Evolutionary conservation across 2,888 invertebrate species (phyloP).

Genomic region (Helobdella robusta): DNA sequence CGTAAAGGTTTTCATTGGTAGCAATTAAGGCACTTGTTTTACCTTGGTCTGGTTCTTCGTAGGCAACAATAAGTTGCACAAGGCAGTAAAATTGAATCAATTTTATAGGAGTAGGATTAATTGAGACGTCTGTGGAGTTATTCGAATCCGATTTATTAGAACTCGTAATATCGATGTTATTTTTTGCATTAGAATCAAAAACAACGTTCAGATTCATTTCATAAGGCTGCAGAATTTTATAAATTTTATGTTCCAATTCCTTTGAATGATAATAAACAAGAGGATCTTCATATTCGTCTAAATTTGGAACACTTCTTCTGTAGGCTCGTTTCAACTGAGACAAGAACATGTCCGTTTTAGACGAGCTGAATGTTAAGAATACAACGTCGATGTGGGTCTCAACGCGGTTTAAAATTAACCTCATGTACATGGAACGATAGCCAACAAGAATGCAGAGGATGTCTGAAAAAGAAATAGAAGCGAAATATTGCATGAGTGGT

Average conservation of each 20-base stretch:
- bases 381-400: conserved; percentile 39
- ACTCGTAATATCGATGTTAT: too few relatives aligned
- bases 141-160: too few relatives aligned
- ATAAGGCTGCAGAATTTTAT: not conserved
- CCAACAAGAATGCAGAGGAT: conserved; percentile 44
- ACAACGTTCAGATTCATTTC: not conserved
- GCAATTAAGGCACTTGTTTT: conserved; percentile 36
- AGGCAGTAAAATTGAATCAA: conserved; percentile 25
- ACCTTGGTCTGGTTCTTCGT: conserved; percentile 2
- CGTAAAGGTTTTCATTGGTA: conserved; percentile 42
- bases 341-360: conserved; percentile 40
- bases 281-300: conserved; percentile 34
- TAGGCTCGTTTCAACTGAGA: conserved; percentile 36
- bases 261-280: conserved; percentile 22
- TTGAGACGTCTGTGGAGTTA: too few relatives aligned
- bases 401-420: conserved; percentile 44
- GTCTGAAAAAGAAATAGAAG: conserved; percentile 42
- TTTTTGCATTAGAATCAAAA: conserved; percentile 17
- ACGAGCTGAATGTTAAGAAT: conserved; percentile 39
- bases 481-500: conserved; percentile 41
- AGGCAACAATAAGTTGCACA: conserved; percentile 34
- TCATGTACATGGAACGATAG: conserved; percentile 40
- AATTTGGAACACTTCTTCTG: conserved; percentile 29
- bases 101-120: conserved; percentile 26
- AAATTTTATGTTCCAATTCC: not conserved